A percentile compares a stretch with the other conserved stretches of the same genome.
Evolutionary conservation across 2,113 vertebrate genomes (phyloP).

Genomic region (Blennius ocellaris): DNA sequence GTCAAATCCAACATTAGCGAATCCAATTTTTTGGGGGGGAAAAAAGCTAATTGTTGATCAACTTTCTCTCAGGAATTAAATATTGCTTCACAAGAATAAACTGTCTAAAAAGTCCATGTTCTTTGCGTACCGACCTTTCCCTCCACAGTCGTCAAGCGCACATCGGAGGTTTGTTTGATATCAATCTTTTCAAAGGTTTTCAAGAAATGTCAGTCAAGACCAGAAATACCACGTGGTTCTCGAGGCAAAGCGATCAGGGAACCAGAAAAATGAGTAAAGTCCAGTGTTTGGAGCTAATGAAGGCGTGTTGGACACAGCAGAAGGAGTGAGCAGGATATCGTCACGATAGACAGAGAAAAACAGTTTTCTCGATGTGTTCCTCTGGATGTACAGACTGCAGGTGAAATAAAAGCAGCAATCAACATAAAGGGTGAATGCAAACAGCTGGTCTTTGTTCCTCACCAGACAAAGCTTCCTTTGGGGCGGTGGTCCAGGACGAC

Average conservation of each 20-base stretch:
- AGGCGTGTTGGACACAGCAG: background rate
- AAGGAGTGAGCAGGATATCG: background rate
- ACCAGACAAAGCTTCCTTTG: conserved; percentile 91
- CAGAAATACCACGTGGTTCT: background rate
- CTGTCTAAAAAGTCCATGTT: no score
- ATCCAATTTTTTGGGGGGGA: no score
- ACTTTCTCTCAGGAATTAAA: no score
- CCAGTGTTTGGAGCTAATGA: background rate
- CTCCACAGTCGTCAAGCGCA: no score
- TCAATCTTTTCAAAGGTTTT: background rate
- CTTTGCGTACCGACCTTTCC: no score
- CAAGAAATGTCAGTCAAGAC: background rate
- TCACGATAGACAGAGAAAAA: background rate
- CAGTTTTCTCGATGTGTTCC: background rate
- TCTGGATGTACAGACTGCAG: background rate
- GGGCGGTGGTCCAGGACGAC: conserved; percentile 85
- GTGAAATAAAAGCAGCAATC: background rate
- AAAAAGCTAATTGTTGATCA: no score
- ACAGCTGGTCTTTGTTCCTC: conserved; percentile 10
- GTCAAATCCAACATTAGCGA: no score
- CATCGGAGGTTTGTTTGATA: background rate
- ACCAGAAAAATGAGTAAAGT: background rate
- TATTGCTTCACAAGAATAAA: no score
- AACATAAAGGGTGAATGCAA: no score
- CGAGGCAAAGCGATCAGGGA: background rate